Percentiles rank a stretch among this genome's conserved stretches.
Conservation (phyloP, 2,888 invertebrate genomes). For the Acrobeloides nanus region DNA sequence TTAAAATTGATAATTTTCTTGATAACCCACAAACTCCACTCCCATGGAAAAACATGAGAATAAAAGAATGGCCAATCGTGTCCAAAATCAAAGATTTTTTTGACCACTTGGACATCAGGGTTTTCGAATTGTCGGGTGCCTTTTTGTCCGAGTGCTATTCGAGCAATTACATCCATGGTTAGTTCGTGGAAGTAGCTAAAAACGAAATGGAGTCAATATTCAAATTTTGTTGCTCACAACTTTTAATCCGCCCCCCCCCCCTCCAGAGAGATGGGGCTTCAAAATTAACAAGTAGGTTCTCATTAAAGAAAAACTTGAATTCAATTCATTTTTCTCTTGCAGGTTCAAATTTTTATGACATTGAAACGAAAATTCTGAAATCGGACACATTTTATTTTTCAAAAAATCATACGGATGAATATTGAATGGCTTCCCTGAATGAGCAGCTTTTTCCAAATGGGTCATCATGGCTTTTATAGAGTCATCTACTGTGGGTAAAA, state of each 20-base stretch:
- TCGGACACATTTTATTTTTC: slow-evolving; percentile 12
- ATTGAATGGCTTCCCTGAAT: slow-evolving; percentile 52
- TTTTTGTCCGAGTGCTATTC: slow-evolving; percentile 56
- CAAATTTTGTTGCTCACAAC: slow-evolving; percentile 47
- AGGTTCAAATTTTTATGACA: neutral
- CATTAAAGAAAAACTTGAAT: no score
- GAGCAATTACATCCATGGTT: slow-evolving; percentile 59
- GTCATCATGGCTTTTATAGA: slow-evolving; percentile 54
- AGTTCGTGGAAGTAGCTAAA: slow-evolving; percentile 55
- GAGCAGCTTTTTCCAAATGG: slow-evolving; percentile 50
- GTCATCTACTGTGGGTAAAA: slow-evolving; percentile 56
- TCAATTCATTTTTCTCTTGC: no score
- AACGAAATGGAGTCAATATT: slow-evolving; percentile 52
- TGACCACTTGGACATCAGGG: slow-evolving; percentile 1
- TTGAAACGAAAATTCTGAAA: neutral
- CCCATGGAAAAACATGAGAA: no score
- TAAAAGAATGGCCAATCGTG: no score
- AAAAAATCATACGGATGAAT: slow-evolving; percentile 51
- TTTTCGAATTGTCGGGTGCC: slow-evolving; percentile 18
- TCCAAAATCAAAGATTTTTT: slow-evolving; percentile 11
- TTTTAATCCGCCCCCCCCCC: no score
- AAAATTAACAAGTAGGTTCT: no score
- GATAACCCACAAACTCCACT: slow-evolving; percentile 5
- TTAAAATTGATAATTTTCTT: slow-evolving; percentile 3
- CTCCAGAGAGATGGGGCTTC: no score